Conservation (phyloP, 2,797 vertebrate genomes). For the Poecilia velifera region DNA sequence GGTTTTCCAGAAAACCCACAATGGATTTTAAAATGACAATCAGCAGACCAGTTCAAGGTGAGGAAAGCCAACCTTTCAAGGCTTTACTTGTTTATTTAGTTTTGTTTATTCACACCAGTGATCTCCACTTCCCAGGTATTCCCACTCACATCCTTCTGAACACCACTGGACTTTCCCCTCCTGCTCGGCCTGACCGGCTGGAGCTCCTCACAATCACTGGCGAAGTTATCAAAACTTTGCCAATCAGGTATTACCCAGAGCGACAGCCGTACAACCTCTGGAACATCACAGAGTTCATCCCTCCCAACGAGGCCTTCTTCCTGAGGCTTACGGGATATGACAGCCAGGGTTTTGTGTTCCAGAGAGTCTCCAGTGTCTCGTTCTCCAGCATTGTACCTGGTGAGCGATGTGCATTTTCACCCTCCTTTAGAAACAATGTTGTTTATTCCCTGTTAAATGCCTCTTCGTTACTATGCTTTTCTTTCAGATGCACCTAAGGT, state of each 20-base stretch:
- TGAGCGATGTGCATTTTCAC: constrained; percentile 65
- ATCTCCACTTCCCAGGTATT: constrained; percentile 81
- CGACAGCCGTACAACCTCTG: constrained; percentile 89
- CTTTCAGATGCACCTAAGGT: constrained; percentile 89
- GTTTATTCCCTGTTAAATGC: neutral
- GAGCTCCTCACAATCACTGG: constrained; percentile 91
- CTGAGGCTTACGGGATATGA: constrained; percentile 92
- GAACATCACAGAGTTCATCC: constrained; percentile 96
- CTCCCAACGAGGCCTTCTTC: constrained; percentile 94
- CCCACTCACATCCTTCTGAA: constrained; percentile 95
- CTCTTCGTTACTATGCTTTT: constrained; percentile 24
- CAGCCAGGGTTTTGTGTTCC: constrained; percentile 88
- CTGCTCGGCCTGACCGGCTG: constrained; percentile 88
- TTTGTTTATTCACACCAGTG: neutral
- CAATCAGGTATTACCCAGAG: constrained; percentile 89
- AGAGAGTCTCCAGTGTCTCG: constrained; percentile 95
- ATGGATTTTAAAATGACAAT: constrained; percentile 91
- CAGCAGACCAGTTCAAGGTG: constrained; percentile 94
- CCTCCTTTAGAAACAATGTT: constrained; percentile 1
- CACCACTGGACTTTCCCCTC: constrained; percentile 89
- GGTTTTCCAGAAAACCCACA: constrained; percentile 91
- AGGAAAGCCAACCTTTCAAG: constrained; percentile 44
- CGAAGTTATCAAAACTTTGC: constrained; percentile 87
- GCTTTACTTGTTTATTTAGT: neutral
- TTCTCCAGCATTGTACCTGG: constrained; percentile 94